phyloP scores from a whole-genome alignment of 2,113 vertebrate genomes.

The Sylvilagus bachmani region DNA sequence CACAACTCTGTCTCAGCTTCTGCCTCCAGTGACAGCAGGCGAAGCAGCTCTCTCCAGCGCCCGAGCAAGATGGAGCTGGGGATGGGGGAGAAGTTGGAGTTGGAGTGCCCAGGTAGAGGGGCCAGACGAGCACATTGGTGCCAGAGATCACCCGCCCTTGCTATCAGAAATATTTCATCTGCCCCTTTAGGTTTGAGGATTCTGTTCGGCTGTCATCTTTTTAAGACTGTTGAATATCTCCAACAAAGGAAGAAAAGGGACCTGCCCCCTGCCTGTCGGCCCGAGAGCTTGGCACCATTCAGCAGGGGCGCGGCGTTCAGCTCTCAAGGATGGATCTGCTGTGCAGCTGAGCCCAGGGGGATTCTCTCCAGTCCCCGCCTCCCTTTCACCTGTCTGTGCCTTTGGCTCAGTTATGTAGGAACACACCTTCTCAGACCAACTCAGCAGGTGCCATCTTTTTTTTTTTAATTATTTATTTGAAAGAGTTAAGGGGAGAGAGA shows the following conservation, averaged over 20 bases:
- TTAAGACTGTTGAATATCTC: not conserved
- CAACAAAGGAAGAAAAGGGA: not conserved
- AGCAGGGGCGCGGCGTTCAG: not conserved
- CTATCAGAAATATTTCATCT: not conserved
- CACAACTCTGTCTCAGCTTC: not conserved
- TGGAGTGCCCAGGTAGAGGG: not conserved
- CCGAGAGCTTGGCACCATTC: not conserved
- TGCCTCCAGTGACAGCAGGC: not conserved
- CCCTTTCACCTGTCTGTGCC: not conserved
- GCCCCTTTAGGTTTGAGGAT: not conserved
- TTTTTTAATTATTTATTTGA: too few species aligned
- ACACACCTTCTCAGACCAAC: not conserved
- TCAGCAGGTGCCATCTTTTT: not conserved
- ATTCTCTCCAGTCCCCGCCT: not conserved
- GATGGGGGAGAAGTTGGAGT: not conserved
- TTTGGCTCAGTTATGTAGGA: not conserved
- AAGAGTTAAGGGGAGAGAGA: too few species aligned
- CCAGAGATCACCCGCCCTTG: not conserved
- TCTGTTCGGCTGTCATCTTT: not conserved
- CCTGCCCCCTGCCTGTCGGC: not conserved
- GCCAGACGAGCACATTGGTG: not conserved
- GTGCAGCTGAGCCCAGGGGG: not conserved
- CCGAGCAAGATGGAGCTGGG: not conserved
- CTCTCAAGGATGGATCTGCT: not conserved
- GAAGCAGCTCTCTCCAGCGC: not conserved